These are phyloP conservation scores for Aotus griseimembra DNA, from an alignment of 2,797 vertebrate genomes.

Conservation along the genomic window DNA sequence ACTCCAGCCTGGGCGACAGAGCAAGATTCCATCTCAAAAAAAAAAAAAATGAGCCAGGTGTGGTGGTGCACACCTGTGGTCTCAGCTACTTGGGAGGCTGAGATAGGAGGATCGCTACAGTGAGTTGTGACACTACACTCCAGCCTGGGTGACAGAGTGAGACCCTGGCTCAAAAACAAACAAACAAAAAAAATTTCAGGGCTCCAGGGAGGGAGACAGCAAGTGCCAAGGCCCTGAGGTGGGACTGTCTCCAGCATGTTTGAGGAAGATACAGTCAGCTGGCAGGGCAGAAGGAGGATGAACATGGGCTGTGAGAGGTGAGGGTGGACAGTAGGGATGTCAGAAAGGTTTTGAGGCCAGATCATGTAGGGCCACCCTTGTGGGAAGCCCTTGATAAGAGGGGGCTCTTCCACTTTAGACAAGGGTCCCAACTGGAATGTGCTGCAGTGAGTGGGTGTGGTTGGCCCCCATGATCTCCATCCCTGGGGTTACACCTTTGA, in stretches of 20 bases:
- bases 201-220: neutral
- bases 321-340: neutral
- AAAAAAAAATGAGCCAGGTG: neutral
- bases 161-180: no score
- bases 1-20: no score
- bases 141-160: no score
- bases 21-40: neutral
- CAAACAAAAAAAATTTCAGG: neutral
- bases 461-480: neutral
- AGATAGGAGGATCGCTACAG: neutral
- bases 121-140: no score
- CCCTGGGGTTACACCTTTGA: neutral
- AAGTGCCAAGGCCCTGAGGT: neutral
- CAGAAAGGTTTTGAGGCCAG: neutral
- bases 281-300: neutral
- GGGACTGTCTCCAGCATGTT: neutral
- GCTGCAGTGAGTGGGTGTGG: neutral
- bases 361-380: neutral
- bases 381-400: neutral
- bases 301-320: neutral
- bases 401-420: neutral
- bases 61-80: neutral
- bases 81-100: neutral
- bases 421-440: neutral
- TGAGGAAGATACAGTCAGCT: neutral